phyloP scores from a whole-genome alignment of 2,797 vertebrate genomes.

The Scolopax rusticola region DNA sequence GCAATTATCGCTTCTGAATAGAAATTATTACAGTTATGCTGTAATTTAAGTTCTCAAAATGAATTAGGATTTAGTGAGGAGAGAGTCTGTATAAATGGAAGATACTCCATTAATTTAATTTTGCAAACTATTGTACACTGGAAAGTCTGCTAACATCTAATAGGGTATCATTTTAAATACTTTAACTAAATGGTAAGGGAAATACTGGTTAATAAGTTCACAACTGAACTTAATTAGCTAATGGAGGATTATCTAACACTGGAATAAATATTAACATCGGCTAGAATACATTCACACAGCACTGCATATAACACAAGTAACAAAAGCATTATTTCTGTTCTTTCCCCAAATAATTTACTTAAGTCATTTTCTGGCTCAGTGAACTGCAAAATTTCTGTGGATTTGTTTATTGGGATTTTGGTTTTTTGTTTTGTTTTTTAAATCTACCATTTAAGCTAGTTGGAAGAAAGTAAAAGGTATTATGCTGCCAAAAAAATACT shows the following conservation, averaged over 20 bases:
- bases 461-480: not conserved
- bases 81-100: conserved; percentile 2
- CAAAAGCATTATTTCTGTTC: not conserved
- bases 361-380: not conserved
- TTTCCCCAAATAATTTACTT: not conserved
- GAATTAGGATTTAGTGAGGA: not conserved
- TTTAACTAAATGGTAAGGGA: conserved; percentile 1
- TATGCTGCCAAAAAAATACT: not conserved
- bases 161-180: conserved; percentile 7
- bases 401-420: not conserved
- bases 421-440: not conserved
- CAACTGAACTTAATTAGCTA: conserved; percentile 32
- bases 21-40: not conserved
- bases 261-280: not conserved
- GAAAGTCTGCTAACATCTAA: conserved; percentile 4
- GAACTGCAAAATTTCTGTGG: not conserved
- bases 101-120: conserved; percentile 24
- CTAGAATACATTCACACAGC: not conserved
- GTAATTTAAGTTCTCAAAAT: conserved; percentile 40
- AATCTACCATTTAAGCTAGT: not conserved
- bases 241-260: conserved; percentile 3
- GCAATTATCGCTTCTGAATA: conserved; percentile 17
- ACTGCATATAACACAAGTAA: not conserved
- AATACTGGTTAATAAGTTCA: conserved; percentile 20
- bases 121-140: not conserved